phyloP scores from a whole-genome alignment of 2,888 invertebrate genomes.

The Thumatha senex region DNA sequence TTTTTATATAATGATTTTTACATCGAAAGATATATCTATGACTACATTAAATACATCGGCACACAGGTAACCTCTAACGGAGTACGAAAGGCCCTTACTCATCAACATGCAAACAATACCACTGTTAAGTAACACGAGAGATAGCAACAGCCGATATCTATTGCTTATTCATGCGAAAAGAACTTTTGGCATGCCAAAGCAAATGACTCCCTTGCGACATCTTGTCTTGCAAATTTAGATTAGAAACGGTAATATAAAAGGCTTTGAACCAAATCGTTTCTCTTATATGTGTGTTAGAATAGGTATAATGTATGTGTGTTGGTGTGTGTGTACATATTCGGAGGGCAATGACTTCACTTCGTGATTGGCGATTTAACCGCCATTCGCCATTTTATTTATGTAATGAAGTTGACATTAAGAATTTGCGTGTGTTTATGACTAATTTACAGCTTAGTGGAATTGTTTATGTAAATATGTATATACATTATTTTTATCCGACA shows the following conservation, averaged over 20 bases:
- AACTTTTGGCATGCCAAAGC: neutral
- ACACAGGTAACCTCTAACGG: neutral
- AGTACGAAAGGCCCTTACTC: neutral
- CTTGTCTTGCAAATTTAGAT: constrained; percentile 24
- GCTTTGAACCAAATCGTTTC: constrained; percentile 8
- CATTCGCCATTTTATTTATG: constrained; percentile 25
- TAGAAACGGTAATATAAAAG: constrained; percentile 18
- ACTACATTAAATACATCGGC: no score
- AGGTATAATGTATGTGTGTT: neutral
- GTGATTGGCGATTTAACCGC: constrained; percentile 27
- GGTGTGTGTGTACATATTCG: constrained; percentile 9
- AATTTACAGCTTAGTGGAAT: constrained; percentile 27
- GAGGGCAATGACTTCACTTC: constrained; percentile 24
- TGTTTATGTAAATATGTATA: neutral
- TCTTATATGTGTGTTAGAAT: neutral
- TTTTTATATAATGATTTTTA: no score
- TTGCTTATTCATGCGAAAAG: constrained; percentile 2
- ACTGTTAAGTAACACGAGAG: constrained; percentile 5
- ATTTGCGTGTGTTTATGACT: constrained; percentile 29
- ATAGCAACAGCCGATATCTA: neutral
- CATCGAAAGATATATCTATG: no score
- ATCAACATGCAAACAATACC: constrained; percentile 1
- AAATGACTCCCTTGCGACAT: constrained; percentile 4
- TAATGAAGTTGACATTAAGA: constrained; percentile 29
- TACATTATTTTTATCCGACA: no score